These are phyloP conservation scores for Platichthys stellatus DNA, from an alignment of 2,113 vertebrate genomes.

Conservation along the genomic window DNA sequence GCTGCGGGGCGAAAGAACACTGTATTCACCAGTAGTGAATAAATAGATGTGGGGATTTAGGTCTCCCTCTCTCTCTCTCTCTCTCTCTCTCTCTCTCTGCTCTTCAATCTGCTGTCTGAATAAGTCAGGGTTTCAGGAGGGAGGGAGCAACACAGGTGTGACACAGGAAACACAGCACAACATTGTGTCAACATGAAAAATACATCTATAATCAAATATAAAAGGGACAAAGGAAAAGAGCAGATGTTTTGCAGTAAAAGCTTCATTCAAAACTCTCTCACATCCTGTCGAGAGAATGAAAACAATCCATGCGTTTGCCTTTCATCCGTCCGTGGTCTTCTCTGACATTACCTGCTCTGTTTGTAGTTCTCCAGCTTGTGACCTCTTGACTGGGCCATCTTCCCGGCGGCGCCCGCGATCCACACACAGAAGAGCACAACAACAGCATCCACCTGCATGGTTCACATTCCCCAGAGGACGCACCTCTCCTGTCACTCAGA, in stretches of 20 bases:
- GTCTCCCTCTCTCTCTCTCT: constrained; percentile 58
- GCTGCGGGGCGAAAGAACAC: constrained; percentile 70
- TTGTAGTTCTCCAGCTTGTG: constrained; percentile 78
- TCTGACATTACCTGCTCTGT: constrained; percentile 79
- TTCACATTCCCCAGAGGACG: constrained; percentile 75
- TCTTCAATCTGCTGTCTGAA: constrained; percentile 72
- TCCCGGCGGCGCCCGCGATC: constrained; percentile 69
- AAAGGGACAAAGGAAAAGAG: neutral
- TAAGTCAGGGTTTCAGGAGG: constrained; percentile 44
- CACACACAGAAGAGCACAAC: constrained; percentile 78
- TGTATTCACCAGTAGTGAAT: constrained; percentile 62
- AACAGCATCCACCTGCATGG: constrained; percentile 81
- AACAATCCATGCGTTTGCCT: neutral
- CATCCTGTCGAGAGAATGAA: neutral
- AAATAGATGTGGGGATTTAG: constrained; percentile 78
- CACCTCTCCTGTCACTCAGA: constrained; percentile 73
- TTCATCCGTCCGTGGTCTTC: neutral
- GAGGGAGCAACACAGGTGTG: constrained; percentile 62
- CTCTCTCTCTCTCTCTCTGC: neutral
- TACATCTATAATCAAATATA: neutral
- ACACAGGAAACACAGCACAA: constrained; percentile 62
- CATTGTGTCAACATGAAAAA: constrained; percentile 36
- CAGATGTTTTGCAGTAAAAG: constrained; percentile 1
- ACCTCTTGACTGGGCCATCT: constrained; percentile 65
- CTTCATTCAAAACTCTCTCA: neutral